Conservation (phyloP, 2,888 invertebrate species). For the Drosophila siamana region DNA sequence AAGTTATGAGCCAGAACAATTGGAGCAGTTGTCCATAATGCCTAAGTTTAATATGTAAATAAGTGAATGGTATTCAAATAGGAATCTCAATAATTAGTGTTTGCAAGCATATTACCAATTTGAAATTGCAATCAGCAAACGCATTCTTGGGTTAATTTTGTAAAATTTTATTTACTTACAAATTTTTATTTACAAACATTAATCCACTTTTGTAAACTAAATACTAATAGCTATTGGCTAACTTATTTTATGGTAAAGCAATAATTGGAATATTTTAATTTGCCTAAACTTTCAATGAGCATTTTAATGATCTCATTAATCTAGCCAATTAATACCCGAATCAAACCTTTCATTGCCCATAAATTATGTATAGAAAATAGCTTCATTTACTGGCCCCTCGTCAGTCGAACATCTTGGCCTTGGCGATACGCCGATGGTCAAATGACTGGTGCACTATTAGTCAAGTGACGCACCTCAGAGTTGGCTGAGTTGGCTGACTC, state of each 20-base stretch:
- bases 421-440: conserved; percentile 5
- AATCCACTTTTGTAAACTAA: no score
- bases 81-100: no score
- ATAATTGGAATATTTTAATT: neutral
- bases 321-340: neutral
- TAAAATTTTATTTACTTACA: no score
- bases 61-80: no score
- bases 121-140: no score
- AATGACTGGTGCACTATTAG: conserved; percentile 47
- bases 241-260: no score
- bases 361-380: conserved; percentile 1
- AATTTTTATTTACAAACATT: no score
- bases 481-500: neutral
- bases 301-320: neutral
- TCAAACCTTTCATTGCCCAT: neutral
- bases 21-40: neutral
- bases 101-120: no score
- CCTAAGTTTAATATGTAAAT: neutral
- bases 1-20: neutral
- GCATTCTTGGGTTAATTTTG: no score
- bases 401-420: conserved; percentile 13
- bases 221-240: no score
- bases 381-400: conserved; percentile 19
- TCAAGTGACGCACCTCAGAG: conserved; percentile 26
- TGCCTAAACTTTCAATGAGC: neutral